phyloP scores from a whole-genome alignment of 23 tunicate species.

The Diplosoma virens region DNA sequence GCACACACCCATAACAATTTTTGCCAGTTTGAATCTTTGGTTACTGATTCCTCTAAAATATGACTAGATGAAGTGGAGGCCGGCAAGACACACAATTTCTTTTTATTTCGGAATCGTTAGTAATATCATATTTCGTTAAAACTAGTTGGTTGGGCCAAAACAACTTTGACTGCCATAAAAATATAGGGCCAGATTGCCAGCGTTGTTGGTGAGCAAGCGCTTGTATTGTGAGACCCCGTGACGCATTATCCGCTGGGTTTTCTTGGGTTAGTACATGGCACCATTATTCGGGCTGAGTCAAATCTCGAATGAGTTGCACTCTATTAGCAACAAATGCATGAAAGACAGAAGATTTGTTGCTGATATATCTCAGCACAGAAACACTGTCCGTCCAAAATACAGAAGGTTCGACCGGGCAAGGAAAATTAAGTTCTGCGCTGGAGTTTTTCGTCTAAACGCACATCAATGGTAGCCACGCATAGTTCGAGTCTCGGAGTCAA shows the following conservation, averaged over 20 bases:
- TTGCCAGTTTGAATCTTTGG: too few relatives aligned
- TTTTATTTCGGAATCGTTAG: too few relatives aligned
- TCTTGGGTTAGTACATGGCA: conserved; percentile 27
- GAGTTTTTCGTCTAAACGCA: not conserved
- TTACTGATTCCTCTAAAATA: too few relatives aligned
- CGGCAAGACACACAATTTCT: too few relatives aligned
- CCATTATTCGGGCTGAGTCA: conserved; percentile 25
- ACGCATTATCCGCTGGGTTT: conserved; percentile 48
- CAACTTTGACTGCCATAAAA: conserved; percentile 25
- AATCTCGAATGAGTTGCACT: conserved; percentile 26
- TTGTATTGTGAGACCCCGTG: conserved; percentile 34
- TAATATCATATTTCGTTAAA: too few relatives aligned
- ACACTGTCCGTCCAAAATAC: conserved; percentile 62
- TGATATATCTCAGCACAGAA: conserved; percentile 45
- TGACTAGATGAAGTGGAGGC: too few relatives aligned
- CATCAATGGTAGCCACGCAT: conserved; percentile 36
- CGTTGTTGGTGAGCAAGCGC: conserved; percentile 11
- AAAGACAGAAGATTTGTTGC: conserved; percentile 7
- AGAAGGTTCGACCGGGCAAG: not conserved
- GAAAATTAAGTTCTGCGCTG: conserved; percentile 27
- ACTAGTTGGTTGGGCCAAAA: conserved; percentile 46
- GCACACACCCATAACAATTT: too few relatives aligned
- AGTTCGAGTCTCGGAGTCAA: conserved; percentile 51
- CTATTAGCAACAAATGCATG: conserved; percentile 64
- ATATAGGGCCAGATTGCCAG: conserved; percentile 53